Evolutionary conservation across 2,797 vertebrate genomes (phyloP).

Genomic region (Gymnoscopelus microlampas): DNA sequence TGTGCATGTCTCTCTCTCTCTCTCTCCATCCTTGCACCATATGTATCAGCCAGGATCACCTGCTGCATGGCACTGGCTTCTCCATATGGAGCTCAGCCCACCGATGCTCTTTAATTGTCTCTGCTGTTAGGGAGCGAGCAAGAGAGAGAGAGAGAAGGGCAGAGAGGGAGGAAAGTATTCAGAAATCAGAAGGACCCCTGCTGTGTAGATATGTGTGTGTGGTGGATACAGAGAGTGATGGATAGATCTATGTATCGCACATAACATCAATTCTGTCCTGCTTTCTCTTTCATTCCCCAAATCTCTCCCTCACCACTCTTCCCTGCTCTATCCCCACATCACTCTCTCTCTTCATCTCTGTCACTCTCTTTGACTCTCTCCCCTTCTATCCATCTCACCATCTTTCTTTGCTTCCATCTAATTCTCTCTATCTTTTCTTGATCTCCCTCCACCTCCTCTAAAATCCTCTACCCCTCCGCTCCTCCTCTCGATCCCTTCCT

Average conservation of each 20-base stretch:
- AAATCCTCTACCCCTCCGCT: constrained; percentile 8
- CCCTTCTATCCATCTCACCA: constrained; percentile 4
- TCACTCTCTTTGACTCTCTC: constrained; percentile 29
- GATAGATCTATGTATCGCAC: constrained; percentile 66
- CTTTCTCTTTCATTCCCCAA: constrained; percentile 70
- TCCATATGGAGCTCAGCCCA: constrained; percentile 34
- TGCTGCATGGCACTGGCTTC: constrained; percentile 33
- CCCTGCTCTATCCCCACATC: constrained; percentile 33
- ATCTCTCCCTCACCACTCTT: constrained; percentile 67
- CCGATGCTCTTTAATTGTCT: constrained; percentile 56
- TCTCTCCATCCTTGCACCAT: background rate
- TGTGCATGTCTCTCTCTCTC: no score
- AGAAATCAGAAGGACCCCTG: constrained; percentile 27
- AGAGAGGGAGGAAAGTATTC: constrained; percentile 15
- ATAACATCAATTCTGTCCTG: constrained; percentile 75
- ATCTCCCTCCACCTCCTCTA: no score
- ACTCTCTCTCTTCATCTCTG: constrained; percentile 58
- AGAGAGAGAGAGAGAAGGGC: constrained; percentile 31
- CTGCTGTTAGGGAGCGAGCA: constrained; percentile 32
- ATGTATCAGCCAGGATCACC: constrained; percentile 43
- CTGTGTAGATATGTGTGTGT: constrained; percentile 8
- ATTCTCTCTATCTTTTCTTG: constrained; percentile 19
- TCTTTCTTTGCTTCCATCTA: constrained; percentile 8
- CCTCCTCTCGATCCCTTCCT: constrained; percentile 24
- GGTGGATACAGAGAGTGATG: constrained; percentile 48